These are phyloP conservation scores for Tychaedon coryphoeus DNA, from an alignment of 2,113 vertebrate genomes.

Conservation along the genomic window DNA sequence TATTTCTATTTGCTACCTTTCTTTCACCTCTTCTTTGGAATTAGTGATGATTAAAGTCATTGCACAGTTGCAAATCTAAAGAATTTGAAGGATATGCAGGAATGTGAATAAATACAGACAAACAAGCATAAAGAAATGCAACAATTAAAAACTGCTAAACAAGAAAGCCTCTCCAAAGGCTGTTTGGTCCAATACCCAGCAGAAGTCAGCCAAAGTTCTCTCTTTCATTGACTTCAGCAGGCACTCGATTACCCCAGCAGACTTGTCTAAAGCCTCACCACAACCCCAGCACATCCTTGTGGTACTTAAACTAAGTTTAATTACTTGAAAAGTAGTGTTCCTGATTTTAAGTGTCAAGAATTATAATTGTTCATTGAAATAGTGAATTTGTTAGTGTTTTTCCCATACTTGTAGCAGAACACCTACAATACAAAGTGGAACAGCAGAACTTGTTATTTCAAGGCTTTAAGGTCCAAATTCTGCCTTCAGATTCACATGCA, in stretches of 20 bases:
- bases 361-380: not conserved
- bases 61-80: constrained; percentile 10
- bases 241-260: not conserved
- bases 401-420: not conserved
- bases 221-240: not conserved
- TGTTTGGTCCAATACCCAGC: not conserved
- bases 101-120: constrained; percentile 7
- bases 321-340: not conserved
- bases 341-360: not conserved
- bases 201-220: not conserved
- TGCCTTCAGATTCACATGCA: not conserved
- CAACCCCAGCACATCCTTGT: not conserved
- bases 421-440: not conserved
- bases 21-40: constrained; percentile 26
- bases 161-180: not conserved
- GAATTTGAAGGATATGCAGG: not conserved
- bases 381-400: not conserved
- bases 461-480: not conserved
- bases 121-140: not conserved
- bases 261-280: not conserved
- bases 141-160: not conserved
- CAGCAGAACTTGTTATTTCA: not conserved
- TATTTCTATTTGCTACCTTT: constrained; percentile 4
- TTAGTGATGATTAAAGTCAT: constrained; percentile 13
- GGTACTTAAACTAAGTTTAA: not conserved